Evolutionary conservation across 2,113 vertebrate species (phyloP).

Genomic region (Dinomys branickii): DNA sequence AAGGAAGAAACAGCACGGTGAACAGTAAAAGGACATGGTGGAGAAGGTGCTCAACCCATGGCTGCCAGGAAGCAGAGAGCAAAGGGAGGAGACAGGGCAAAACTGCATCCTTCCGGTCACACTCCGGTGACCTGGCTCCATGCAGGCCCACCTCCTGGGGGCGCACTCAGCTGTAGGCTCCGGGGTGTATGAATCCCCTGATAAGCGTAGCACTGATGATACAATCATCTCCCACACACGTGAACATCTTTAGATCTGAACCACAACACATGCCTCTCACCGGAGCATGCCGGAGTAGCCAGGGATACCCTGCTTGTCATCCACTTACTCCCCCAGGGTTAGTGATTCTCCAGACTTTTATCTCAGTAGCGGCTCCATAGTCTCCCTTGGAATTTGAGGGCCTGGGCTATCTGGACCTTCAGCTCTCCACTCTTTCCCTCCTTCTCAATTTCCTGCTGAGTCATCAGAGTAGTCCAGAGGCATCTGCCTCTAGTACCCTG

Average conservation of each 20-base stretch:
- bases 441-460: neutral
- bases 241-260: neutral
- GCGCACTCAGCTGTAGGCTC: neutral
- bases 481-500: neutral
- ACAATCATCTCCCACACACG: neutral
- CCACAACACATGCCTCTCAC: neutral
- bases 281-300: neutral
- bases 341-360: neutral
- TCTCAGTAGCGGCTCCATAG: neutral
- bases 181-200: neutral
- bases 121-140: neutral
- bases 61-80: neutral
- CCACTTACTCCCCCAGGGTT: neutral
- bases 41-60: neutral
- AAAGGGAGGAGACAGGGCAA: neutral
- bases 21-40: neutral
- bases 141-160: neutral
- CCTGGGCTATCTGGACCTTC: neutral
- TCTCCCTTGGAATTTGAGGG: neutral
- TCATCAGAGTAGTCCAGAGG: neutral
- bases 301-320: too few species aligned
- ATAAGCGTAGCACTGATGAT: neutral
- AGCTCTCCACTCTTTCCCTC: neutral
- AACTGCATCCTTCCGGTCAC: neutral
- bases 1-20: neutral